A percentile compares a stretch with the other conserved stretches of the same genome.
These are phyloP conservation scores for Eutrigla gurnardus DNA, from an alignment of 2,797 vertebrate species.

Conservation along the genomic window DNA sequence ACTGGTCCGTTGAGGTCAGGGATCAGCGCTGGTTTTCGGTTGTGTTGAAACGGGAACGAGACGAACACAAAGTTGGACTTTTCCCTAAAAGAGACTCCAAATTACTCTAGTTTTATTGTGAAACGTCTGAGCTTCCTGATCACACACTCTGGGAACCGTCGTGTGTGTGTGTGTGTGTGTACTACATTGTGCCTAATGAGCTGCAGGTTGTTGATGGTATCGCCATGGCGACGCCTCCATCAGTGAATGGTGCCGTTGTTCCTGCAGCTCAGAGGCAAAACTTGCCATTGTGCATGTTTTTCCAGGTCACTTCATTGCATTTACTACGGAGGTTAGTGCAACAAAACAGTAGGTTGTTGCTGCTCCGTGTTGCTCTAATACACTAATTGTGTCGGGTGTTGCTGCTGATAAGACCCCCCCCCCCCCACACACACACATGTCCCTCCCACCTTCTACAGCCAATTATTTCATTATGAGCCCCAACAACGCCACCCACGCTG, in stretches of 20 bases:
- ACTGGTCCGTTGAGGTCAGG: no score
- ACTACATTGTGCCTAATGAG: slow-evolving; percentile 33
- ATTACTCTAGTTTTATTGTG: no score
- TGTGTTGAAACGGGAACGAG: no score
- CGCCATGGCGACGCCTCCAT: slow-evolving; percentile 33
- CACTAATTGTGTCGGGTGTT: slow-evolving; percentile 55
- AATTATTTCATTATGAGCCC: slow-evolving; percentile 69
- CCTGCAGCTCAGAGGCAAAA: slow-evolving; percentile 64
- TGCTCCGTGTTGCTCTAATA: slow-evolving; percentile 34
- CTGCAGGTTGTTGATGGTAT: slow-evolving; percentile 53
- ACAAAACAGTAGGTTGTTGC: slow-evolving; percentile 52
- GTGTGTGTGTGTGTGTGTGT: background rate
- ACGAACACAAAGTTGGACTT: no score
- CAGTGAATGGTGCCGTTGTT: slow-evolving; percentile 74
- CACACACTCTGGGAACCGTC: background rate
- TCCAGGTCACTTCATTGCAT: slow-evolving; percentile 77
- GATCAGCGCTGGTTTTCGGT: no score
- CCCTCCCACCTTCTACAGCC: slow-evolving; percentile 45
- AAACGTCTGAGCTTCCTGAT: no score
- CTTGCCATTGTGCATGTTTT: slow-evolving; percentile 75
- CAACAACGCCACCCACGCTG: slow-evolving; percentile 27
- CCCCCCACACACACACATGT: background rate
- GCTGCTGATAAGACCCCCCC: slow-evolving; percentile 30
- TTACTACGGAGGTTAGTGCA: slow-evolving; percentile 47
- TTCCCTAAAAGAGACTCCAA: no score